These are phyloP conservation scores for Norana najaformis DNA, from an alignment of 2,888 invertebrate species.

Conservation along the genomic window DNA sequence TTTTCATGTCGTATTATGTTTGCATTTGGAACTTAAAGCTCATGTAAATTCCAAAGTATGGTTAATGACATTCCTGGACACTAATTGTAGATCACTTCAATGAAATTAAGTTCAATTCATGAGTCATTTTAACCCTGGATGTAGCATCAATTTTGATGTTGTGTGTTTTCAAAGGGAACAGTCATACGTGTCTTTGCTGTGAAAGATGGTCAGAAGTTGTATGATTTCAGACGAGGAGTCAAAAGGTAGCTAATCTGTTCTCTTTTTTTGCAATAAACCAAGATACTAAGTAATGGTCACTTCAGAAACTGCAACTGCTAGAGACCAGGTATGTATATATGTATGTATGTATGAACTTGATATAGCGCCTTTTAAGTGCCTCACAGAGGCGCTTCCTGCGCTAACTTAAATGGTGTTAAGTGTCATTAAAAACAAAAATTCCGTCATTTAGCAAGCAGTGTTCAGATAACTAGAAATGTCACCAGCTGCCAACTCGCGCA, in stretches of 20 bases:
- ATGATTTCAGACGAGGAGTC: slow-evolving; percentile 93
- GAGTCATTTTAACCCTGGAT: not conserved
- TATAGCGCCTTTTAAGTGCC: no score
- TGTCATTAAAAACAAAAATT: no score
- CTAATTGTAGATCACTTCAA: not conserved
- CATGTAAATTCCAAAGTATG: not conserved
- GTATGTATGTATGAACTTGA: no score
- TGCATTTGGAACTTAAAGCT: not conserved
- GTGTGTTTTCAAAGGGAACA: slow-evolving; percentile 73
- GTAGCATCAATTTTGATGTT: not conserved
- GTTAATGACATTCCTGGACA: not conserved
- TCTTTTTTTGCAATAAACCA: not conserved
- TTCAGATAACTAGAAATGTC: no score
- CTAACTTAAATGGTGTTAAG: no score
- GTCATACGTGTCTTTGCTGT: slow-evolving; percentile 91
- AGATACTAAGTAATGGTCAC: not conserved
- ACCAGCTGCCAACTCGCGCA: no score
- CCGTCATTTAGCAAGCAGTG: no score
- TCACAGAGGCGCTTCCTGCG: no score
- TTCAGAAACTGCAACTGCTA: not conserved
- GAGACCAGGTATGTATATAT: no score
- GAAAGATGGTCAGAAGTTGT: slow-evolving; percentile 83
- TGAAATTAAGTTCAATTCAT: not conserved
- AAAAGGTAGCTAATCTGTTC: slow-evolving; percentile 69
- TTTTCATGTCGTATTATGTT: not conserved